These are phyloP conservation scores for Thryonomys swinderianus DNA, from an alignment of 2,113 vertebrate species.

Conservation along the genomic window DNA sequence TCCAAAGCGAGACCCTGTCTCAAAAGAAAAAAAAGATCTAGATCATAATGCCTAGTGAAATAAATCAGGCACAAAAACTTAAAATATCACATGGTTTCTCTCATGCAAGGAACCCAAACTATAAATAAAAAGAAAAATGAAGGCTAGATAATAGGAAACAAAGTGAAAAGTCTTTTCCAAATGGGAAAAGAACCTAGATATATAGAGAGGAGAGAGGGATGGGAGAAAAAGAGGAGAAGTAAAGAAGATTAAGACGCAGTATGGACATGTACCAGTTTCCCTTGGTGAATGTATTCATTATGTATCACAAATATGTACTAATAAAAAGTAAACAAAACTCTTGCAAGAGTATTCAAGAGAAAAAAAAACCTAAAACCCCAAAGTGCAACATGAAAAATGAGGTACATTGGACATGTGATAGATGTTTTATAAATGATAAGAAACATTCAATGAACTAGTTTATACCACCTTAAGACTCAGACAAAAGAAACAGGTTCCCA, in stretches of 20 bases:
- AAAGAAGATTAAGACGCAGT: no score
- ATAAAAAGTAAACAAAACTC: neutral
- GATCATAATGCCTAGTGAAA: neutral
- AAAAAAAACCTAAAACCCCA: neutral
- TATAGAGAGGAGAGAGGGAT: neutral
- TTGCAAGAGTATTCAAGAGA: neutral
- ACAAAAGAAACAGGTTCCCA: conserved; percentile 1
- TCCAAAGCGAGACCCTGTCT: no score
- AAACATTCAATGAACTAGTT: neutral
- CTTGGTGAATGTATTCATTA: neutral
- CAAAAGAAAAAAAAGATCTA: neutral
- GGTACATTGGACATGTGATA: neutral
- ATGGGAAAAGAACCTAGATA: neutral
- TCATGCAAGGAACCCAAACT: neutral
- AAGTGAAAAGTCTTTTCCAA: neutral
- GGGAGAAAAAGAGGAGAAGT: no score
- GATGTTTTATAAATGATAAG: conserved; percentile 27
- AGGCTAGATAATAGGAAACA: neutral
- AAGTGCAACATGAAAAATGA: neutral
- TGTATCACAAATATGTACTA: neutral
- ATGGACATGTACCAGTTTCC: neutral
- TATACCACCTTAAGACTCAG: neutral
- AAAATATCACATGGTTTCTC: neutral
- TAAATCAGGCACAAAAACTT: neutral
- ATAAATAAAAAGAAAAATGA: neutral